Percentiles rank a stretch among this genome's conserved stretches.
phyloP scores from a whole-genome alignment of 2,797 vertebrate genomes.

The Urosaurus nigricauda region DNA sequence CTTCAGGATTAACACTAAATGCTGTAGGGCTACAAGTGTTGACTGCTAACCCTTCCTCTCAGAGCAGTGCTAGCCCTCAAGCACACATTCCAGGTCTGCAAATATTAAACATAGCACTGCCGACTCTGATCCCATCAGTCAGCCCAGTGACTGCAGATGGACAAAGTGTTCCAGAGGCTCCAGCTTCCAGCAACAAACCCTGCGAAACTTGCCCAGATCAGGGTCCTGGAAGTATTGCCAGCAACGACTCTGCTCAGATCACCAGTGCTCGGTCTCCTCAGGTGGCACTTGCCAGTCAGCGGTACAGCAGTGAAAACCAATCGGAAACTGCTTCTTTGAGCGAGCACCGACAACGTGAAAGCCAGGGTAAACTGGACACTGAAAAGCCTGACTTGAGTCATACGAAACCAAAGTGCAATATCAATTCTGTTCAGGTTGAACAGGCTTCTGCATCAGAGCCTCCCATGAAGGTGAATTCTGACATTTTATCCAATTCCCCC shows the following conservation, averaged over 20 bases:
- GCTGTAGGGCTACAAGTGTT: slow-evolving; percentile 93
- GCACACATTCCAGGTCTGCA: slow-evolving; percentile 89
- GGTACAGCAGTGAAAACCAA: slow-evolving; percentile 44
- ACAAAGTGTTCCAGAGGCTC: slow-evolving; percentile 54
- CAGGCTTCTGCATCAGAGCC: slow-evolving; percentile 50
- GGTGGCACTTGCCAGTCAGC: slow-evolving; percentile 46
- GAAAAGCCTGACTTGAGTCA: slow-evolving; percentile 63
- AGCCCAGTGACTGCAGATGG: slow-evolving; percentile 79
- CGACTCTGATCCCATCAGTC: slow-evolving; percentile 89
- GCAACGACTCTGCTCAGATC: background rate
- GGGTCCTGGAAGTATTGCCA: slow-evolving; percentile 15
- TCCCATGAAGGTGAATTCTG: slow-evolving; percentile 57
- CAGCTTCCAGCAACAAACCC: slow-evolving; percentile 51
- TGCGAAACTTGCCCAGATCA: slow-evolving; percentile 50
- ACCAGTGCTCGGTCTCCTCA: slow-evolving; percentile 65
- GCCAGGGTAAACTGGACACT: background rate
- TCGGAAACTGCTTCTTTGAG: background rate
- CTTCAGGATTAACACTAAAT: slow-evolving; percentile 90
- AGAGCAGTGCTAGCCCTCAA: slow-evolving; percentile 82
- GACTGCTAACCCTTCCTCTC: slow-evolving; percentile 82
- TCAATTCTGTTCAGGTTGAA: slow-evolving; percentile 51
- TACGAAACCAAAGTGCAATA: slow-evolving; percentile 57
- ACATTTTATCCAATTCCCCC: background rate
- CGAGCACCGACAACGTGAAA: background rate
- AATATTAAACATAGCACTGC: slow-evolving; percentile 94